Evolutionary conservation across 2,797 vertebrate species (phyloP), one percentile per base, ranked within the genome.

Genomic region (Siniperca scherzeri): DNA sequence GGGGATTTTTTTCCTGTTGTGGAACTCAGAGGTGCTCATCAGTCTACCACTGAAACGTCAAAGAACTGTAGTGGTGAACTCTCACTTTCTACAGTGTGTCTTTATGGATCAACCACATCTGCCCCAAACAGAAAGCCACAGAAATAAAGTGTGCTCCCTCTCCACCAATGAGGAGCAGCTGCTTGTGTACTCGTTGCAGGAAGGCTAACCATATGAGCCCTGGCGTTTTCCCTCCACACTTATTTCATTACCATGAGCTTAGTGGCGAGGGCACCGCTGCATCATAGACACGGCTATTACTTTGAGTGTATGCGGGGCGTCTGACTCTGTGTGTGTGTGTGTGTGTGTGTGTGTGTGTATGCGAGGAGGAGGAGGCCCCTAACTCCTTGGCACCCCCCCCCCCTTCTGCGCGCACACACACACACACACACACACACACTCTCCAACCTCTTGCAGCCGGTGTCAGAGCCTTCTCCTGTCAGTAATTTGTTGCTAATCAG

Each of bases 401-500:
- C 7, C 38, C 19, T 22, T 44, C 4, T n/a, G 3, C 27, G 19
- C 46, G 33, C 25, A 57, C 66, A 40, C 73, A 65, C 38, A 66
- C 67, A 70, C 83, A 71, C 80, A 74, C 77, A 70, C 69, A 48
- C 79, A 62, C 72, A 55, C 74, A 46, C 80, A 11, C 79, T 2
- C 69, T 8, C 78, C 66, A 74, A 69, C 74, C 82, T 68, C 85
- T 69, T 53, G 62, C 83, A 48, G 70, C 84, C 84, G 38, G 94
- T 96, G 94, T 96, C 95, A 95, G 94, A 93, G 94, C 90, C 96
- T 87, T 87, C 93, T 96, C 94, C 93, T 69, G 95, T 96, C 96
- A 96, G 97, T 97, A 98, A 98, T 99, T 97, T 97, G 97, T 97
- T 95, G 96, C 97, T 98, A 98, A 98, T 98, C 98, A 99, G 97